Base-by-base conservation (phyloP, 2,888 invertebrate species). In the Pachycephus smyrnensis region DNA sequence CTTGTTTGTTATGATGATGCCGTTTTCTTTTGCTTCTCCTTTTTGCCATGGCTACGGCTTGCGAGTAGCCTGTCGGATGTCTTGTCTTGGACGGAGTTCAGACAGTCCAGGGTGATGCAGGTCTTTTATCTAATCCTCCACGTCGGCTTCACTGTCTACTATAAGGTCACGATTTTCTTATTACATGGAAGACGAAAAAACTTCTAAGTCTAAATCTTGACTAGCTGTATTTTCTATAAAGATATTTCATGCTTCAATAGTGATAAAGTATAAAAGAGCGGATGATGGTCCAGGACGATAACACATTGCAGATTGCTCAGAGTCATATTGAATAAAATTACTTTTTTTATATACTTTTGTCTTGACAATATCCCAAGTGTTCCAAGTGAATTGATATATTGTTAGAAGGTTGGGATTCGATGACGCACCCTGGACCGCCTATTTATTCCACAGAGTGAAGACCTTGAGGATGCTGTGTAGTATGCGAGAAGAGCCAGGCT, bases 1-100 rank as follows among this genome's bases (percentile, higher is more conserved):
- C 74, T 74, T 74, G 74, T 36, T 74, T 74, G 74, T 74, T 74
- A 74, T 74, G 74, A 74, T 33, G 74, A 74, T 74, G 74, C 74
- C 74, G 74, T 32, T 36, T 74, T 36, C 31, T 32, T 74, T n/a
- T 33, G 15, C 30, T 33, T 35, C 31, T 33, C 35, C 74, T 35
- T 32, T 74, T 74, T 74, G 30, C 36, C 31, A 32, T 35, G 55
- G 55, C 23, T 23, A 55, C 55, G 55, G 55, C 74, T 33, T 74
- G 31, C 36, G 74, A 23, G 74, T 74, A 74, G 74, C 33, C 74
- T 35, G 74, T 74, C 33, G 32, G 74, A 35, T 71, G 71, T 71
- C 71, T 71, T 33, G 30, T 71, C 71, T 33, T 71, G 71, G 71
- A 32, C 0, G 30, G 30, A 55, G 55, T 23, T 55, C 23, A 23